A percentile compares a stretch with the other conserved stretches of the same genome.
phyloP scores from a whole-genome alignment of 2,888 invertebrate genomes.

The Lottia scabra region DNA sequence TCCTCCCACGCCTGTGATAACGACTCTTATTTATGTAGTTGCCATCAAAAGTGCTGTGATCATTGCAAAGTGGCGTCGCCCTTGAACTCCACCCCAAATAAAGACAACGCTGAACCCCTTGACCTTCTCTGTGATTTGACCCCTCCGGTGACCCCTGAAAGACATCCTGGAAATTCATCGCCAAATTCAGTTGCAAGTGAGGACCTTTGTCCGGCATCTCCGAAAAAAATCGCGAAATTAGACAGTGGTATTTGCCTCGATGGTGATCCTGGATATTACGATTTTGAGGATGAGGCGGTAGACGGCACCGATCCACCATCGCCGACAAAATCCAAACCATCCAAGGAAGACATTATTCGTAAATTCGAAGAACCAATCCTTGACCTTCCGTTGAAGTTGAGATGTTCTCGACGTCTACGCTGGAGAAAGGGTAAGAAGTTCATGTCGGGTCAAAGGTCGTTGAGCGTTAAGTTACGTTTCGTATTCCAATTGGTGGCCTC shows the following conservation, averaged over 20 bases:
- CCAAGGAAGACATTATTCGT: neutral
- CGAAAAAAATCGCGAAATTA: slow-evolving; percentile 5
- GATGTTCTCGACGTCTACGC: neutral
- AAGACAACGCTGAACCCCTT: neutral
- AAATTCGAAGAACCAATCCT: neutral
- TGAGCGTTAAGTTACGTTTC: neutral
- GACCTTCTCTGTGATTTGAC: neutral
- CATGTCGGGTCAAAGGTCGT: neutral
- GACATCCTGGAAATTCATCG: neutral
- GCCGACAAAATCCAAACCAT: neutral
- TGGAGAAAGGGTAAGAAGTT: slow-evolving; percentile 36
- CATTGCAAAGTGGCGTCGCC: neutral
- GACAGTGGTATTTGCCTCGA: slow-evolving; percentile 38
- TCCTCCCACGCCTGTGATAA: no score
- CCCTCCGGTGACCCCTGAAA: slow-evolving; percentile 3
- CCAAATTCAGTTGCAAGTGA: neutral
- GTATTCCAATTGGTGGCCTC: slow-evolving; percentile 21
- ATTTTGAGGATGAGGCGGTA: slow-evolving; percentile 21
- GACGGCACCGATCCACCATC: neutral
- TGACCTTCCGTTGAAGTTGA: neutral
- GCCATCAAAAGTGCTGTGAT: no score
- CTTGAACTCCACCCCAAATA: neutral
- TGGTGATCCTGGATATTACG: slow-evolving; percentile 34
- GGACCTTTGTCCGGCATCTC: neutral
- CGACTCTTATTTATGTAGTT: no score